phyloP scores from a whole-genome alignment of 2,797 vertebrate species.

The Chaunax sp. region DNA sequence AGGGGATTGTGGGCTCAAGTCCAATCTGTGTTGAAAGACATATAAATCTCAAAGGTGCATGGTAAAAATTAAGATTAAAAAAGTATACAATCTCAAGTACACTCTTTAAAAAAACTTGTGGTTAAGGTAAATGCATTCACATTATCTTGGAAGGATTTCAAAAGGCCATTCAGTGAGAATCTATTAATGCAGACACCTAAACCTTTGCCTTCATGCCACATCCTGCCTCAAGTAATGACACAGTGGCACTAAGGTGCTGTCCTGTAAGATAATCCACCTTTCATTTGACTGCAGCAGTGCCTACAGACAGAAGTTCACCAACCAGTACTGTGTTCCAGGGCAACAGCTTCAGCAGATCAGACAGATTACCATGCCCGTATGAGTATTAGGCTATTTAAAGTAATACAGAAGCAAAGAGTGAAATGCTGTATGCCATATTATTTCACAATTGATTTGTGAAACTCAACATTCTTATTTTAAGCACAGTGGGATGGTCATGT shows the following conservation, averaged over 20 bases:
- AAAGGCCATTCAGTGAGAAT: conserved; percentile 37
- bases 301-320: too few species aligned
- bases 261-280: conserved; percentile 48
- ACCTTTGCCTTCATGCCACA: conserved; percentile 22
- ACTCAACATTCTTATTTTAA: background rate
- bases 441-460: background rate
- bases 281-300: conserved; percentile 39
- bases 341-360: too few species aligned
- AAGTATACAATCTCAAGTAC: too few species aligned
- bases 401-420: background rate
- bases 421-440: background rate
- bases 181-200: conserved; percentile 37
- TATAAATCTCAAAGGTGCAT: too few species aligned
- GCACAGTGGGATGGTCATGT: too few species aligned
- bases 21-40: too few species aligned
- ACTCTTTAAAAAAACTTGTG: too few species aligned
- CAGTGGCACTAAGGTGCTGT: conserved; percentile 19
- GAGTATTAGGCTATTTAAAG: conserved; percentile 14
- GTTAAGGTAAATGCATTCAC: too few species aligned
- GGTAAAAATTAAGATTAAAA: too few species aligned
- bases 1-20: conserved; percentile 88
- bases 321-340: too few species aligned
- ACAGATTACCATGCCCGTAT: too few species aligned
- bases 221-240: conserved; percentile 45
- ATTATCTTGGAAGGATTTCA: conserved; percentile 28